phyloP scores from a whole-genome alignment of 2,888 invertebrate genomes.

The Pseudanteris insignis region DNA sequence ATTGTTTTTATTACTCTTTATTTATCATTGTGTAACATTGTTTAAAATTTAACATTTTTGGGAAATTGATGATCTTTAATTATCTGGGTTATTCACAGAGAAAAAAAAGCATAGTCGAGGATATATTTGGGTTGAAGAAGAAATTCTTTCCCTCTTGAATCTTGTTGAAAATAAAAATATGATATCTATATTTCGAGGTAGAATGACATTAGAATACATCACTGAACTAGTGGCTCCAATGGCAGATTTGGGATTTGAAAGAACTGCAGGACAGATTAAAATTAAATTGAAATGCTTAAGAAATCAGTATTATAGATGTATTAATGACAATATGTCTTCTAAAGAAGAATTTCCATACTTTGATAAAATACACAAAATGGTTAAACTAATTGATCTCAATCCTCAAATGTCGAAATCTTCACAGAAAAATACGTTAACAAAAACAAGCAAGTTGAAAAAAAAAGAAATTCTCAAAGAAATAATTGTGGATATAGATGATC shows the following conservation, averaged over 20 bases:
- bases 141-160: constrained; percentile 44
- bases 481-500: too few relatives aligned
- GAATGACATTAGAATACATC: constrained; percentile 48
- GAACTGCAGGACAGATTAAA: constrained; percentile 49
- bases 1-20: too few relatives aligned
- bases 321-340: constrained; percentile 34
- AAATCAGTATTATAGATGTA: constrained; percentile 47
- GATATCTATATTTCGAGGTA: constrained; percentile 34
- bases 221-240: constrained; percentile 45
- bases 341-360: constrained; percentile 48
- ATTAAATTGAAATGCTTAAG: constrained; percentile 48
- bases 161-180: constrained; percentile 46
- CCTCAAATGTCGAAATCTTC: too few relatives aligned
- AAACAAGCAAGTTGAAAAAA: too few relatives aligned
- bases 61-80: too few relatives aligned
- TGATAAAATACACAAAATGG: constrained; percentile 48
- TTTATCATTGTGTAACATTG: too few relatives aligned
- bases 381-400: constrained; percentile 20
- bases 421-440: too few relatives aligned
- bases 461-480: too few relatives aligned
- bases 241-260: constrained; percentile 35
- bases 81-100: too few relatives aligned
- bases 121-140: constrained; percentile 48
- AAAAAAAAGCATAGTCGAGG: constrained; percentile 39
- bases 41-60: too few relatives aligned